phyloP scores from a whole-genome alignment of 1,140 invertebrate species.

The Papilio polyxenes region DNA sequence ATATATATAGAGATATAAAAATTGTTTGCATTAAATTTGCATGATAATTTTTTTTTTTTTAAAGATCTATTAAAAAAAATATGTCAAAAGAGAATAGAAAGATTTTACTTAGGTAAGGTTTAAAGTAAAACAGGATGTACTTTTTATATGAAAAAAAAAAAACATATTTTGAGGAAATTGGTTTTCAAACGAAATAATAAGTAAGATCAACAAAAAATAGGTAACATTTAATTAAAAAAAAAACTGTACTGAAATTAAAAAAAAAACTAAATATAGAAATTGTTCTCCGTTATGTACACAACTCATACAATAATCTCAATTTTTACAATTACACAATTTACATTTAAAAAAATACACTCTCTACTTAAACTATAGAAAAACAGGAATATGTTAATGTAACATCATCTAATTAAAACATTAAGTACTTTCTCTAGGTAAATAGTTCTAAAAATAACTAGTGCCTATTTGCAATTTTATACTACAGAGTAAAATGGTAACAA shows the following conservation, averaged over 20 bases:
- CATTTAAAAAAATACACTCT: constrained; percentile 7
- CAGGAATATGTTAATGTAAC: constrained; percentile 15
- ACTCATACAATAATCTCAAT: constrained; percentile 22
- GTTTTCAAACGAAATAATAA: constrained; percentile 1
- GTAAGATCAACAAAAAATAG: background rate
- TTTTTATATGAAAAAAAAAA: background rate
- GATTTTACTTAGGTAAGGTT: background rate
- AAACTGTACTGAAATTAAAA: constrained; percentile 6
- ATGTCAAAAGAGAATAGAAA: background rate
- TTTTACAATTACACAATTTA: constrained; percentile 25
- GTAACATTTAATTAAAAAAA: constrained; percentile 4
- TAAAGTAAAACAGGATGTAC: background rate
- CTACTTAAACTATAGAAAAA: constrained; percentile 14
- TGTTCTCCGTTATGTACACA: constrained; percentile 20
- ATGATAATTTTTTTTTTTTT: background rate
- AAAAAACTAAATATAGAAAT: background rate
- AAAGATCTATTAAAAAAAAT: background rate
- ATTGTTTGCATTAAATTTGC: background rate
- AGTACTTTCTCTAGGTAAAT: constrained; percentile 39
- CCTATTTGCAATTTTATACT: constrained; percentile 36
- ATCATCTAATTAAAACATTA: constrained; percentile 10
- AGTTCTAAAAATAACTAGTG: constrained; percentile 43
- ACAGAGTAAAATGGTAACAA: constrained; percentile 66
- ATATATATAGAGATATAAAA: background rate
- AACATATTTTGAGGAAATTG: background rate